Evolutionary conservation across 2,797 vertebrate genomes (phyloP).

Genomic region (Pteronotus mesoamericanus): DNA sequence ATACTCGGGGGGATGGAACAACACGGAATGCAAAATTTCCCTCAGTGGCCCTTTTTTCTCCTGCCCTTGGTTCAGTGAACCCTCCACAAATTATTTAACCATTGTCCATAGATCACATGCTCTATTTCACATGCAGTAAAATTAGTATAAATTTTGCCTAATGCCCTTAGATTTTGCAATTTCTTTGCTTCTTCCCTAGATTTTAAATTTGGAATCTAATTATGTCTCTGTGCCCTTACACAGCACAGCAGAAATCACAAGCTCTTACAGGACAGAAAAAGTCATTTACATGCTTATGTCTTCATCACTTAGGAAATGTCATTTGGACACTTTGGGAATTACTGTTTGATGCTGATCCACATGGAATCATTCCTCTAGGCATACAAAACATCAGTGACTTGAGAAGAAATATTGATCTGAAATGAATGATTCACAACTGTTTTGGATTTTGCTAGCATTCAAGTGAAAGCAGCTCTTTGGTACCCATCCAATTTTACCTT

Average conservation of each 20-base stretch:
- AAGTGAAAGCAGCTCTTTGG: not conserved
- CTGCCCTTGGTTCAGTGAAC: not conserved
- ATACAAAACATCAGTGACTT: not conserved
- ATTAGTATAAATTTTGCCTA: not conserved
- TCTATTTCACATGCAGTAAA: not conserved
- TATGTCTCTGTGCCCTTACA: not conserved
- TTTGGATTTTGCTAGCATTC: conserved; percentile 29
- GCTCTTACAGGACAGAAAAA: not conserved
- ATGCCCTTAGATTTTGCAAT: not conserved
- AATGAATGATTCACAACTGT: not conserved
- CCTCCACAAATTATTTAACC: not conserved
- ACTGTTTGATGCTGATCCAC: not conserved
- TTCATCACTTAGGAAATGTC: not conserved
- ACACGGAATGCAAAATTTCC: not conserved
- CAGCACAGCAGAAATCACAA: not conserved
- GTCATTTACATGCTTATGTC: not conserved
- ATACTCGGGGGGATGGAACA: not conserved
- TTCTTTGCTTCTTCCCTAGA: not conserved
- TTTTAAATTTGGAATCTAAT: not conserved
- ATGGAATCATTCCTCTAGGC: not conserved
- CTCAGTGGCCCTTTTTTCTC: not conserved
- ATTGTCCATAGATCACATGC: not conserved
- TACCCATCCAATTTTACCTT: not conserved
- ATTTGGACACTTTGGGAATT: not conserved
- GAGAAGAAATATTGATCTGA: not conserved